A percentile compares a stretch with the other conserved stretches of the same genome.
phyloP scores from a whole-genome alignment of 2,113 vertebrate species.

The Thermophis baileyi region DNA sequence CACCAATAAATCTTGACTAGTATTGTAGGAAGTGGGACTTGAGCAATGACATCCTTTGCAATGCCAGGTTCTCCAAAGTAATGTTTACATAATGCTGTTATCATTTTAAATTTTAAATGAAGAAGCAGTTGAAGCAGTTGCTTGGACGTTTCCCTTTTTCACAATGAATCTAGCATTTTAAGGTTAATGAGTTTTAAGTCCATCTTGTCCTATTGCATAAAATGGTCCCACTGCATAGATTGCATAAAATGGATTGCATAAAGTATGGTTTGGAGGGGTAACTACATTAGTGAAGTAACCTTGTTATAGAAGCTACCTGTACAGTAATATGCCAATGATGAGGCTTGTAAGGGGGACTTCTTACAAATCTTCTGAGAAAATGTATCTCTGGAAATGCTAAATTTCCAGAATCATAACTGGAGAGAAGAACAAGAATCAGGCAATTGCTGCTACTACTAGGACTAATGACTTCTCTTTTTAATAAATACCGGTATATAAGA shows the following conservation, averaged over 20 bases:
- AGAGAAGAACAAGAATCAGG: not conserved
- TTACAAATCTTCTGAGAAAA: not conserved
- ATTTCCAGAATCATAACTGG: not conserved
- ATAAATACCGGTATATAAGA: not conserved
- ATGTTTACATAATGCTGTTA: not conserved
- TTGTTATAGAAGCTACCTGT: not conserved
- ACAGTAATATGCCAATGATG: not conserved
- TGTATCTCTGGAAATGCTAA: not conserved
- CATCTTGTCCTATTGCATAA: not conserved
- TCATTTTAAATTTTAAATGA: not conserved
- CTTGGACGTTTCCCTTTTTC: not conserved
- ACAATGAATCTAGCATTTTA: not conserved
- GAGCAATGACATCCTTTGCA: not conserved
- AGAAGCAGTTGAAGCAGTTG: not conserved
- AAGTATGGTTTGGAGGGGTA: not conserved
- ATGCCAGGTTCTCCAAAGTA: not conserved
- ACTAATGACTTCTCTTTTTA: not conserved
- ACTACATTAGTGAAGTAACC: not conserved
- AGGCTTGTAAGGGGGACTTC: not conserved
- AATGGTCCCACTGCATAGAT: not conserved
- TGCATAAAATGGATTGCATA: not conserved
- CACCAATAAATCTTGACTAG: not conserved
- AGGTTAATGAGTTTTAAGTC: not conserved
- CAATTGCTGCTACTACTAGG: not conserved
- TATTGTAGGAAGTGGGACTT: not conserved